phyloP scores from a whole-genome alignment of 2,888 invertebrate species.

The Chalcosyrphus nemorum region DNA sequence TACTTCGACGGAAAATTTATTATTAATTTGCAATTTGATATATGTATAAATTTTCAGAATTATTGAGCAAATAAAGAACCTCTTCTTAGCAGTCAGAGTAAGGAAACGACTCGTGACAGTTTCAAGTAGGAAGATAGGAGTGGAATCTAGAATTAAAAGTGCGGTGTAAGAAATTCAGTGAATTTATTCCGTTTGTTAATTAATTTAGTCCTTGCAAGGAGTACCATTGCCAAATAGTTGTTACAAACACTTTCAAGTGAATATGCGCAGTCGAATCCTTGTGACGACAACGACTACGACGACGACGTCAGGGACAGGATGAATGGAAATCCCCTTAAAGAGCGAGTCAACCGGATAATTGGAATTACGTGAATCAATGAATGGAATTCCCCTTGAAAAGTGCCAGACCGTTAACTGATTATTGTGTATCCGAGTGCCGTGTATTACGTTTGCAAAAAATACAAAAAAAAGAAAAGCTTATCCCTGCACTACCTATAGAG shows the following conservation, averaged over 20 bases:
- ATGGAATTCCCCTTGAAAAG: constrained; percentile 62
- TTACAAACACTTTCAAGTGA: constrained; percentile 1
- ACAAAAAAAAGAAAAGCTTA: constrained; percentile 21
- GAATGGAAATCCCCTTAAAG: constrained; percentile 31
- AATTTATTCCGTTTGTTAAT: too few relatives aligned
- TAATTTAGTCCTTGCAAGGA: background rate
- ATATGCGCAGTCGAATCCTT: constrained; percentile 23
- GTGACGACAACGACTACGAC: background rate
- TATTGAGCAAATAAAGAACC: background rate
- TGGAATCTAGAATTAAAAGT: too few relatives aligned
- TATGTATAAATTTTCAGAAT: background rate
- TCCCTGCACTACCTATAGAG: background rate
- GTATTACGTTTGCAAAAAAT: background rate
- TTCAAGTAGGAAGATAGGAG: background rate
- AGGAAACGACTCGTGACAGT: background rate
- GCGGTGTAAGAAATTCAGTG: too few relatives aligned
- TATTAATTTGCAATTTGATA: background rate
- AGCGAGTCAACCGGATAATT: constrained; percentile 44
- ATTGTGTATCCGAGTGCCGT: constrained; percentile 18
- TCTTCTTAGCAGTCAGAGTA: too few relatives aligned
- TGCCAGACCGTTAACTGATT: constrained; percentile 73
- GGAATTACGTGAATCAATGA: constrained; percentile 64
- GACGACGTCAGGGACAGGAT: background rate
- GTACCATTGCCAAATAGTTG: background rate
- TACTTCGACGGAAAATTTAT: background rate